Evolutionary conservation across 64 coral and sea anemone species (phyloP), one percentile per base, ranked within the genome.

Genomic region (Montipora foliosa): DNA sequence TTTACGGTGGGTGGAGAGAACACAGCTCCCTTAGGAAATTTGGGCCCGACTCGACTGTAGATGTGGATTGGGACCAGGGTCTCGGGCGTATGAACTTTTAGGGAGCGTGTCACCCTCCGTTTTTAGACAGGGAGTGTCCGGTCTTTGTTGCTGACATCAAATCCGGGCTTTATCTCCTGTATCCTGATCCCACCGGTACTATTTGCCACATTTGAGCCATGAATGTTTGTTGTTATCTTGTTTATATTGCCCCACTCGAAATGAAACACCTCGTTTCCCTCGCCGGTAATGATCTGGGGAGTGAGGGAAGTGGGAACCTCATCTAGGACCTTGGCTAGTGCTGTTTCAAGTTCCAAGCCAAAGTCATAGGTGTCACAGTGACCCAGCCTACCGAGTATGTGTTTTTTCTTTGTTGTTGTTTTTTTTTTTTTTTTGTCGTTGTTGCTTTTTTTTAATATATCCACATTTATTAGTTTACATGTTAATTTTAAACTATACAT

Each of bases 111-210:
- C 46, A 16, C 46, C 10, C 69, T 59, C 68, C 70, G 44, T 48
- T 75, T 88, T 44, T 74, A 88, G 72, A 88, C 11, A 74, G 86
- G 86, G 16, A 88, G 86, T 20, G 68, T 76, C 15, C 69, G 69
- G 14, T 76, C 69, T 74, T 20, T 47, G 46, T 76, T 88, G 29
- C 73, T 76, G 73, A 47, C 73, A 88, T 44, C 76, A 89, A 94
- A 82, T 6, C 79, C 78, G 6, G 92, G 78, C 59, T 94, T 89
- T 0, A 77, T 11, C 44, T 89, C 87, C 47, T 94, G 87, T n/a
- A 94, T 78, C 93, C 86, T 82, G 59, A 94, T 94, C 15, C 92
- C 92, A n/a, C 49, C 87, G 20, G 87, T 84, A 71, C 79, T 94
- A 75, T 90, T 94, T 0, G 85, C 70, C 17, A 84, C 70, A 48